These are phyloP conservation scores for Blastomussa wellsi DNA, from an alignment of 92 coral and sea anemone species.

Conservation along the genomic window DNA sequence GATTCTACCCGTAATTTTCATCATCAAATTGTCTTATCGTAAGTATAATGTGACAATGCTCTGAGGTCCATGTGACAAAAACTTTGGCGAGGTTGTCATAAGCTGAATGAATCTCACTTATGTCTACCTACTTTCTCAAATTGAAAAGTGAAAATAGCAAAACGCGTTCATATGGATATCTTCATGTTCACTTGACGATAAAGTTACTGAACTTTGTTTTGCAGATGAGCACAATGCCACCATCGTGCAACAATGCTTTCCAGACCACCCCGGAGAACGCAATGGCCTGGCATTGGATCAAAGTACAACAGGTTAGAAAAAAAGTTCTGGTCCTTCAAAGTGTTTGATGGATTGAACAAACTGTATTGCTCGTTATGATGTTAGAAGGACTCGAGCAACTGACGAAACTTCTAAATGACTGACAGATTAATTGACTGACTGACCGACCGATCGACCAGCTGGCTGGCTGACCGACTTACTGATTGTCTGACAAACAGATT, in stretches of 20 bases:
- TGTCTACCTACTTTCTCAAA: background rate
- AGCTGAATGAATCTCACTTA: background rate
- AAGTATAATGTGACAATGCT: too few species aligned
- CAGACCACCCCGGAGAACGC: slow-evolving; percentile 11
- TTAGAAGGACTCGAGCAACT: background rate
- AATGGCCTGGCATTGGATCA: slow-evolving; percentile 32
- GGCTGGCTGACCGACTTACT: too few species aligned
- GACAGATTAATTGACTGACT: too few species aligned
- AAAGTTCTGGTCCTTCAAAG: background rate
- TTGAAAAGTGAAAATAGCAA: background rate
- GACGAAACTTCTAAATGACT: too few species aligned
- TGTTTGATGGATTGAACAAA: background rate
- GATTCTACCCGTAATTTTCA: too few species aligned
- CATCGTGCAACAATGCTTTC: slow-evolving; percentile 32
- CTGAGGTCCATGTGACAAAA: background rate
- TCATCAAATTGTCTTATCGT: too few species aligned
- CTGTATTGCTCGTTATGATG: background rate
- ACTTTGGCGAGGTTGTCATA: background rate
- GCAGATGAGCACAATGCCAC: slow-evolving; percentile 33
- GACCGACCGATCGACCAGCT: too few species aligned
- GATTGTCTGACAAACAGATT: too few species aligned
- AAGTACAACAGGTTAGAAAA: slow-evolving; percentile 27
- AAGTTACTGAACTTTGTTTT: background rate
- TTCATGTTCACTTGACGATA: too few species aligned
- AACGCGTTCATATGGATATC: background rate